phyloP scores from a whole-genome alignment of 2,113 vertebrate genomes.

The Eclectus roratus region DNA sequence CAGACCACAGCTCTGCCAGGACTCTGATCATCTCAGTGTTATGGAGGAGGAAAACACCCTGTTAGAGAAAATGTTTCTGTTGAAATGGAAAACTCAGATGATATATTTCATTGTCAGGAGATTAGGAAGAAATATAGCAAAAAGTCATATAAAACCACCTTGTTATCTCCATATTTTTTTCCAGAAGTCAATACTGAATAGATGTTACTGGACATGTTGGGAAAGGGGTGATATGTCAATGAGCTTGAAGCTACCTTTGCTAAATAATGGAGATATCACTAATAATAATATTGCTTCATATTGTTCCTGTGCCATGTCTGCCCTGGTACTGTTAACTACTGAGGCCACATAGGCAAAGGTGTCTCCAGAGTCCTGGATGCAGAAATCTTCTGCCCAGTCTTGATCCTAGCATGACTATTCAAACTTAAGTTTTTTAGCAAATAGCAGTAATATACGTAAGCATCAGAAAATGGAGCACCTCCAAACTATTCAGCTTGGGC shows the following conservation, averaged over 20 bases:
- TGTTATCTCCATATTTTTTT: not conserved
- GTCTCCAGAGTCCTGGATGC: not conserved
- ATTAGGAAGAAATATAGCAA: constrained; percentile 26
- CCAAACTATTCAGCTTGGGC: not conserved
- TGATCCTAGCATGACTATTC: not conserved
- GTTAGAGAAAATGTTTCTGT: constrained; percentile 15
- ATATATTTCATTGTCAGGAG: constrained; percentile 14
- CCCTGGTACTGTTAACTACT: not conserved
- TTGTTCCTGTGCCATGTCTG: not conserved
- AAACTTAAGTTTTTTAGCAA: not conserved
- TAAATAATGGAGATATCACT: not conserved
- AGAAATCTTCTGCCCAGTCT: not conserved
- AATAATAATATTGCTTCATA: not conserved
- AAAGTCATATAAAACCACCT: not conserved
- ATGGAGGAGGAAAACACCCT: constrained; percentile 1
- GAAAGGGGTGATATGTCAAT: not conserved
- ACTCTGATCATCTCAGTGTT: constrained; percentile 4
- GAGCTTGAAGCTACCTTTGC: not conserved
- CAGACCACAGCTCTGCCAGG: not conserved
- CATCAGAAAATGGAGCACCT: not conserved
- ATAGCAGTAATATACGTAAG: not conserved
- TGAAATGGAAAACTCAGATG: constrained; percentile 29
- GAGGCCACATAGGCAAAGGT: not conserved
- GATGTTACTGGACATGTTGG: not conserved
- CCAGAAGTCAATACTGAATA: not conserved